A percentile compares a stretch with the other conserved stretches of the same genome.
These are phyloP conservation scores for Aphelenchoides avenae DNA, from an alignment of 1,140 invertebrate species.

Conservation along the genomic window DNA sequence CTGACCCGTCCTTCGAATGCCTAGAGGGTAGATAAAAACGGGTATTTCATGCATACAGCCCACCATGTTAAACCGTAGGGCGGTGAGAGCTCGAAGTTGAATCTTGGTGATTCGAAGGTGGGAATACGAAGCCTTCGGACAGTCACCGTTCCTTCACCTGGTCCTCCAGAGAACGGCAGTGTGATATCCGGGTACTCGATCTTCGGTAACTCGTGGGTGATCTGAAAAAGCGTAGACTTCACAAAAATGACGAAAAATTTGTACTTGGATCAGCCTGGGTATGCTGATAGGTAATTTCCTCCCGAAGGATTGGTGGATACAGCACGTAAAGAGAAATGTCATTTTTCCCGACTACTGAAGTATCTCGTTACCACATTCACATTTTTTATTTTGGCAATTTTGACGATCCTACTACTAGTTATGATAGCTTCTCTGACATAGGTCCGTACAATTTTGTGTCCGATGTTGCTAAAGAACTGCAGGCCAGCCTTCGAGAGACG, in stretches of 20 bases:
- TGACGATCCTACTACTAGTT: too few species aligned
- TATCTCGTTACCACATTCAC: too few species aligned
- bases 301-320: too few species aligned
- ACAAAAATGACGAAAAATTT: too few species aligned
- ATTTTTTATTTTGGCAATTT: too few species aligned
- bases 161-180: slow-evolving; percentile 46
- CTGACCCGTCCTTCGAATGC: slow-evolving; percentile 41
- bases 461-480: slow-evolving; percentile 40
- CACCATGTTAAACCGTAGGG: slow-evolving; percentile 43
- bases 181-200: slow-evolving; percentile 43
- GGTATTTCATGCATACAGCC: too few species aligned
- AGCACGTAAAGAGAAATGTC: too few species aligned
- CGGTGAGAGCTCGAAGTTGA: slow-evolving; percentile 44
- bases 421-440: too few species aligned
- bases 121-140: slow-evolving; percentile 38
- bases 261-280: too few species aligned
- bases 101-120: slow-evolving; percentile 49
- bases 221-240: slow-evolving; percentile 22
- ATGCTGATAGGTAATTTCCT: too few species aligned
- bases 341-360: too few species aligned
- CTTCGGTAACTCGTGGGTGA: slow-evolving; percentile 50
- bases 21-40: too few species aligned
- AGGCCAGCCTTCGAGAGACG: slow-evolving; percentile 26
- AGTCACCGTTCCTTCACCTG: slow-evolving; percentile 43
- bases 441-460: slow-evolving; percentile 48